Evolutionary conservation across 1,140 invertebrate species (phyloP).

Genomic region (Drosophila pectinifera): DNA sequence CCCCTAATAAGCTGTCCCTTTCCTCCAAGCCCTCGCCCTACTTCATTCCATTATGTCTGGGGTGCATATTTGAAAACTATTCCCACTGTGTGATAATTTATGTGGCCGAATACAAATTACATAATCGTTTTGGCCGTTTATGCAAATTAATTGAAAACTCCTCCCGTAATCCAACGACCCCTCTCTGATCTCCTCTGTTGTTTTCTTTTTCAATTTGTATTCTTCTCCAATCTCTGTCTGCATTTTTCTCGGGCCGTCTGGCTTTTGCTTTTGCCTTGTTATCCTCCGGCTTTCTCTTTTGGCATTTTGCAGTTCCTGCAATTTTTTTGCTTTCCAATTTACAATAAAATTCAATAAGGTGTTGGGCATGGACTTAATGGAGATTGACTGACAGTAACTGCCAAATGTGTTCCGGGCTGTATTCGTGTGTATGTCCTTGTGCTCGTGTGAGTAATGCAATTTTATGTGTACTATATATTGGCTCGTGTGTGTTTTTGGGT

Average conservation of each 20-base stretch:
- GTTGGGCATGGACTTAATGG: constrained; percentile 74
- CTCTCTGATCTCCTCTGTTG: not conserved
- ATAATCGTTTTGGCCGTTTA: constrained; percentile 72
- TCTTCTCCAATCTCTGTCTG: constrained; percentile 46
- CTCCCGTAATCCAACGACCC: not conserved
- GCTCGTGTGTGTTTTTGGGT: constrained; percentile 16
- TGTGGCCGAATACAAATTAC: constrained; percentile 70
- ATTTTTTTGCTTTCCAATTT: constrained; percentile 72
- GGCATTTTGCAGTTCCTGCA: constrained; percentile 51
- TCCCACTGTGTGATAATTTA: constrained; percentile 77
- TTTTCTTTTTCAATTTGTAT: constrained; percentile 57
- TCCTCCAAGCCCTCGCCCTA: constrained; percentile 1
- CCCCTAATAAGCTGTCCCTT: constrained; percentile 46
- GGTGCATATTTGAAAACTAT: constrained; percentile 76
- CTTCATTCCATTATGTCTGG: constrained; percentile 42
- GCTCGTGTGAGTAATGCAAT: constrained; percentile 42
- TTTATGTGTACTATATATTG: constrained; percentile 33
- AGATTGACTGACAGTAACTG: constrained; percentile 78
- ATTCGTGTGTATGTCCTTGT: constrained; percentile 11
- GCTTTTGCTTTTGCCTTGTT: constrained; percentile 26
- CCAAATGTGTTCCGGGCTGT: constrained; percentile 65
- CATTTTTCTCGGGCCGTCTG: constrained; percentile 30
- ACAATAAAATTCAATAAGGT: constrained; percentile 82
- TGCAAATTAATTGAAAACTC: constrained; percentile 73
- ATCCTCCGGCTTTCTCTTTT: constrained; percentile 6